phyloP scores from a whole-genome alignment of 2,888 invertebrate species.

The Hetaerina titia region DNA sequence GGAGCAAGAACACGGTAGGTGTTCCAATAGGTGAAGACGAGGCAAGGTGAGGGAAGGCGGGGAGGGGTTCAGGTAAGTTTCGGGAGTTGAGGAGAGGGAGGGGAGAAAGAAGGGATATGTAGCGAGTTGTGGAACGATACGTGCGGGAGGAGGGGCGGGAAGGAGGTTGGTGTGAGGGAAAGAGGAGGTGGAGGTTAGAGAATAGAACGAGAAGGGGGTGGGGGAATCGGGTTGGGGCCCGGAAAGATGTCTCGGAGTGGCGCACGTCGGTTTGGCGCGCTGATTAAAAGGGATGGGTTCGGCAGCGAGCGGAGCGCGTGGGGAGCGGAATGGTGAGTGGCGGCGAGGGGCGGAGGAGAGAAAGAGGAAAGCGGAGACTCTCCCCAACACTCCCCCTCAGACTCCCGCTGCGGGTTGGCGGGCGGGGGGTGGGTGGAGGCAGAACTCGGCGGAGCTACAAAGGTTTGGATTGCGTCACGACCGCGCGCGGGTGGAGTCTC shows the following conservation, averaged over 20 bases:
- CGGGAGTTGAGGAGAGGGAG: background rate
- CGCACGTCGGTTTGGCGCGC: background rate
- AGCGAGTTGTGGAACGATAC: background rate
- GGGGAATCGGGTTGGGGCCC: background rate
- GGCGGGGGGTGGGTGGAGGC: no score
- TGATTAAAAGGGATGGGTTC: constrained; percentile 4
- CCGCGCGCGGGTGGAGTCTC: no score
- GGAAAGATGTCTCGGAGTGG: background rate
- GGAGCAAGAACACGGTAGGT: no score
- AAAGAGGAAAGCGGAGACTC: background rate
- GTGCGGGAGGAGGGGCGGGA: background rate
- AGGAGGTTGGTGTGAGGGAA: background rate
- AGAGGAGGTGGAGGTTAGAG: background rate
- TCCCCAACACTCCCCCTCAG: no score
- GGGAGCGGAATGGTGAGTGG: background rate
- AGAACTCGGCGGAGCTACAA: no score
- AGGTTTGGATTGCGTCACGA: no score
- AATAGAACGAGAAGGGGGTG: background rate
- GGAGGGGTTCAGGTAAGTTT: background rate
- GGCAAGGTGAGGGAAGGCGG: background rate
- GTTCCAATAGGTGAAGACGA: background rate
- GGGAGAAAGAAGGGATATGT: background rate
- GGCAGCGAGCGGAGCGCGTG: background rate
- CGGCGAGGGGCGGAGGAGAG: background rate
- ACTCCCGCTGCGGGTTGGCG: no score